Evolutionary conservation across 2,797 vertebrate species (phyloP).

Genomic region (Pachyuromys duprasi): DNA sequence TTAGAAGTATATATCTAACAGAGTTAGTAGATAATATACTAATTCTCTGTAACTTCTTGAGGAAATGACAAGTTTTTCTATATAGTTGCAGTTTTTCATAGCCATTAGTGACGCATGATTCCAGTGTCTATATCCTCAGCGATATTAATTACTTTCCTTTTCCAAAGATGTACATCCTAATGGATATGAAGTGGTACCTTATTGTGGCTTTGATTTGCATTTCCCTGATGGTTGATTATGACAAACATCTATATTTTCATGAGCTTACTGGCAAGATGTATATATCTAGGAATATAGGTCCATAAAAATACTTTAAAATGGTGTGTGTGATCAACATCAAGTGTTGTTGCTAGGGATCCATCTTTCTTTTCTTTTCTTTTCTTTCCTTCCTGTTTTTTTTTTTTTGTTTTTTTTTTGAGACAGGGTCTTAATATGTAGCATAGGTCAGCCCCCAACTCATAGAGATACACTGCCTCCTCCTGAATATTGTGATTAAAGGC

Average conservation of each 20-base stretch:
- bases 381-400: neutral
- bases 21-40: neutral
- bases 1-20: neutral
- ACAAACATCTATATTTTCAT: neutral
- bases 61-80: neutral
- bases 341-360: neutral
- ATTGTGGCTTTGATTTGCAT: neutral
- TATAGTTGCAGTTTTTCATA: neutral
- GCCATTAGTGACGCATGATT: neutral
- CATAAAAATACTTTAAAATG: neutral
- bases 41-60: neutral
- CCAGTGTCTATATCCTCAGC: neutral
- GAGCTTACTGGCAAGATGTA: neutral
- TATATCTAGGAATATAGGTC: neutral
- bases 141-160: neutral
- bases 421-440: neutral
- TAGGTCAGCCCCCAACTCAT: neutral
- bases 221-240: neutral
- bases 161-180: neutral
- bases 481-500: neutral
- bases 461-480: neutral
- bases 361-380: neutral
- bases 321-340: neutral
- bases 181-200: neutral
- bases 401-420: neutral